These are phyloP conservation scores for Pristionchus entomophagus DNA, from an alignment of 2,888 invertebrate species.

Conservation along the genomic window DNA sequence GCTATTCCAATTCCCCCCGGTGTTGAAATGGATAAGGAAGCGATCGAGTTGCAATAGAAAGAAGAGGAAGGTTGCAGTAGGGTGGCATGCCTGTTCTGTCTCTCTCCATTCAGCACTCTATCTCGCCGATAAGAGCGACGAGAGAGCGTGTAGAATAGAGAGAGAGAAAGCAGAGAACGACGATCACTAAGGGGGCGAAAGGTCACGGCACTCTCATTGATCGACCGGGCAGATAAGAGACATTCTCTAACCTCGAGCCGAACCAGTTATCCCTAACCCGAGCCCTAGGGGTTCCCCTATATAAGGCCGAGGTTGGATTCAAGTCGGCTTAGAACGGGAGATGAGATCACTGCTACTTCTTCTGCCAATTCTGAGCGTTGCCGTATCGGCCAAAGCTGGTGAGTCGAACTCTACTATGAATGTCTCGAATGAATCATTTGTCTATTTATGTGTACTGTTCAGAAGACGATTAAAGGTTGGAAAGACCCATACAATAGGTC, in stretches of 20 bases:
- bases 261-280: slow-evolving; percentile 2
- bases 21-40: slow-evolving; percentile 20
- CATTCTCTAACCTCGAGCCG: slow-evolving; percentile 19
- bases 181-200: not conserved
- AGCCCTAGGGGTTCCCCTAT: not conserved
- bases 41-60: not conserved
- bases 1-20: too few relatives aligned
- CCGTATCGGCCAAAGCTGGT: not conserved
- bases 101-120: not conserved
- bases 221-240: not conserved
- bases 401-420: too few relatives aligned
- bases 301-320: not conserved
- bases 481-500: too few relatives aligned
- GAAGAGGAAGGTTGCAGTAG: not conserved
- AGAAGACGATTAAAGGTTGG: too few relatives aligned
- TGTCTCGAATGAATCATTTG: too few relatives aligned
- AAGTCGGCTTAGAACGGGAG: not conserved
- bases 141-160: not conserved
- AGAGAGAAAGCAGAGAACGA: not conserved
- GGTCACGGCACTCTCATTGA: not conserved
- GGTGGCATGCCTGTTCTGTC: not conserved
- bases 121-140: not conserved
- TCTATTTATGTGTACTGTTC: too few relatives aligned
- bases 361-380: not conserved
- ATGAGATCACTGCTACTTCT: not conserved